phyloP scores from a whole-genome alignment of 1,140 invertebrate species.

The Sinella curviseta region DNA sequence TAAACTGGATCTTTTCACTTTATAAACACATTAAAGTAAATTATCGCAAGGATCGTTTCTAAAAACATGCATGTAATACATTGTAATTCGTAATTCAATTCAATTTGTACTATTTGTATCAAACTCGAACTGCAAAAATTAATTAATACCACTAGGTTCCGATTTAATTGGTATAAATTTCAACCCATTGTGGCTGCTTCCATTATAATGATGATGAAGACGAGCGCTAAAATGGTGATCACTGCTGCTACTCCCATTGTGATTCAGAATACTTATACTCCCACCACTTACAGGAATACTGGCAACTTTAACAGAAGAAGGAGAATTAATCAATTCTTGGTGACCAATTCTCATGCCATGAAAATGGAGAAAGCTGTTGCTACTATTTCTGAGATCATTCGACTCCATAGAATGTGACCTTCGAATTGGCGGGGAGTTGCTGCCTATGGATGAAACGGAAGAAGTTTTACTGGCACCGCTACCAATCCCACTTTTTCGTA shows the following conservation, averaged over 20 bases:
- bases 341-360: not conserved
- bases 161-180: constrained; percentile 8
- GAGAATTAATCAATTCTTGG: not conserved
- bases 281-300: constrained; percentile 3
- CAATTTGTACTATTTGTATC: not conserved
- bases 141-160: constrained; percentile 8
- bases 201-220: constrained; percentile 11
- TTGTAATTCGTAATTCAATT: not conserved
- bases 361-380: not conserved
- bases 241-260: not conserved
- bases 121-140: not conserved
- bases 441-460: not conserved
- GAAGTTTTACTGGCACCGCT: not conserved
- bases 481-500: not conserved
- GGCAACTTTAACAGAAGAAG: not conserved
- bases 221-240: not conserved
- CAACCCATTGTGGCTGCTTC: not conserved
- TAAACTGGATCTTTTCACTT: no score
- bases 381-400: constrained; percentile 9
- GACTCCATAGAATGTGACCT: not conserved
- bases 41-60: no score
- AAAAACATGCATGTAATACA: no score
- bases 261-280: not conserved
- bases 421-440: constrained; percentile 8
- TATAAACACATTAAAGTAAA: no score